Evolutionary conservation across 2,888 invertebrate species (phyloP).

Genomic region (Spodoptera littoralis): DNA sequence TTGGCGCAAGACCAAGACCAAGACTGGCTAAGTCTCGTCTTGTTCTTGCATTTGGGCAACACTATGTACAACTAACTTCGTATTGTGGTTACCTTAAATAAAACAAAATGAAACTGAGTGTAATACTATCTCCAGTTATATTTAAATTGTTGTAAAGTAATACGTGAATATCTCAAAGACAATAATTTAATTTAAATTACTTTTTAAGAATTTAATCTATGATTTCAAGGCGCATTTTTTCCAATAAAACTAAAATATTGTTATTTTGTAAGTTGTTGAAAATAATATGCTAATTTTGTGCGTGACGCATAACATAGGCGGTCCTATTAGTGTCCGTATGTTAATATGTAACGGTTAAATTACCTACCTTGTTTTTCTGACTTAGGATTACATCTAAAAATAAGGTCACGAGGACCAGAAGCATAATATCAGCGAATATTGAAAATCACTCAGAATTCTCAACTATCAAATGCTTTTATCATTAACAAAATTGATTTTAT

Average conservation of each 20-base stretch:
- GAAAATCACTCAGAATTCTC: slow-evolving; percentile 16
- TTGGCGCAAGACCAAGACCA: no score
- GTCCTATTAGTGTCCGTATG: slow-evolving; percentile 25
- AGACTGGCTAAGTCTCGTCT: no score
- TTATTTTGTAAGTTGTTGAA: neutral
- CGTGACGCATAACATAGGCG: slow-evolving; percentile 8
- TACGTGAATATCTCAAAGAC: slow-evolving; percentile 17
- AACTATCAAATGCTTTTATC: slow-evolving; percentile 23
- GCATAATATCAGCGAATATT: neutral
- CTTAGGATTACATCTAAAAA: neutral
- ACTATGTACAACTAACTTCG: slow-evolving; percentile 24
- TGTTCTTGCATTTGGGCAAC: no score
- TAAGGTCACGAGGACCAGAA: slow-evolving; percentile 9
- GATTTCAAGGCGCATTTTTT: no score
- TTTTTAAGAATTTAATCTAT: no score
- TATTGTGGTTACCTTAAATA: slow-evolving; percentile 11
- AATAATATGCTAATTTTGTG: slow-evolving; percentile 31
- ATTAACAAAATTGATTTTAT: slow-evolving; percentile 25
- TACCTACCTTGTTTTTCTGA: slow-evolving; percentile 9
- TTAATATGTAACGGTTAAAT: slow-evolving; percentile 29
- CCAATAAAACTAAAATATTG: no score
- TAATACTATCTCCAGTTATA: slow-evolving; percentile 19
- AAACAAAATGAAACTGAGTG: slow-evolving; percentile 21
- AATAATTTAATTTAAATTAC: neutral
- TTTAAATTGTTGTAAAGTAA: slow-evolving; percentile 15